Conservation (phyloP, 2,797 vertebrate genomes). For the Diplodus sargus region DNA sequence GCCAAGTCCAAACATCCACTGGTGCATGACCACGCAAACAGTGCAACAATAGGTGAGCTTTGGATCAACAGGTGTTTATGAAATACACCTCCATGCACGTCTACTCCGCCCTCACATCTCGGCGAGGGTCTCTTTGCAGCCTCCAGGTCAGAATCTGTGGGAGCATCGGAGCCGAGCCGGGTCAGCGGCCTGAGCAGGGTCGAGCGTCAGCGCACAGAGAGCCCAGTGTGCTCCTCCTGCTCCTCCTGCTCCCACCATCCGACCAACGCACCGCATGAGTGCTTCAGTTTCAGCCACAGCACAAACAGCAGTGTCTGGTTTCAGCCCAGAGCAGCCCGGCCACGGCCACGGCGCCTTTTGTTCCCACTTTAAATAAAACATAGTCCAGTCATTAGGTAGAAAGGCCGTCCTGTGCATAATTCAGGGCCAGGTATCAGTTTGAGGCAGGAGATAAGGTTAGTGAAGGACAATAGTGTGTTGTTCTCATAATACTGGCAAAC, state of each 20-base stretch:
- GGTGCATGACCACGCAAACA: not conserved
- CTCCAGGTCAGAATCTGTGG: conserved; percentile 32
- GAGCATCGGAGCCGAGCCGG: conserved; percentile 16
- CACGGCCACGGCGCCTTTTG: conserved; percentile 77
- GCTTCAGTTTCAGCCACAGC: conserved; percentile 75
- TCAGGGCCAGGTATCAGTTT: conserved; percentile 70
- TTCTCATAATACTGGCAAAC: conserved; percentile 15
- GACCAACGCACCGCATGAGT: conserved; percentile 62
- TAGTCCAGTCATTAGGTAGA: conserved; percentile 76
- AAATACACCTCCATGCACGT: conserved; percentile 8
- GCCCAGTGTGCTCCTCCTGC: conserved; percentile 48
- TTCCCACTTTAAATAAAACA: conserved; percentile 86
- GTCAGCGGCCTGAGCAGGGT: conserved; percentile 38
- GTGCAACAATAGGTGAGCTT: not conserved
- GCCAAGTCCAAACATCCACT: not conserved
- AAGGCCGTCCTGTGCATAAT: conserved; percentile 79
- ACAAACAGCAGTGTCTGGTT: conserved; percentile 82
- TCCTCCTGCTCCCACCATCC: conserved; percentile 62
- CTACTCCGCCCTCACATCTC: conserved; percentile 7
- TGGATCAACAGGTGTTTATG: conserved; percentile 26
- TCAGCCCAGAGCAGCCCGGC: conserved; percentile 64
- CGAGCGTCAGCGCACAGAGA: conserved; percentile 57
- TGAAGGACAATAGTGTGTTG: conserved; percentile 24
- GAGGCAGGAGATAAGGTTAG: conserved; percentile 39
- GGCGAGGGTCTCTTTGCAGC: conserved; percentile 13